These are phyloP conservation scores for Volucella bombylans DNA, from an alignment of 2,888 invertebrate genomes.

Conservation along the genomic window DNA sequence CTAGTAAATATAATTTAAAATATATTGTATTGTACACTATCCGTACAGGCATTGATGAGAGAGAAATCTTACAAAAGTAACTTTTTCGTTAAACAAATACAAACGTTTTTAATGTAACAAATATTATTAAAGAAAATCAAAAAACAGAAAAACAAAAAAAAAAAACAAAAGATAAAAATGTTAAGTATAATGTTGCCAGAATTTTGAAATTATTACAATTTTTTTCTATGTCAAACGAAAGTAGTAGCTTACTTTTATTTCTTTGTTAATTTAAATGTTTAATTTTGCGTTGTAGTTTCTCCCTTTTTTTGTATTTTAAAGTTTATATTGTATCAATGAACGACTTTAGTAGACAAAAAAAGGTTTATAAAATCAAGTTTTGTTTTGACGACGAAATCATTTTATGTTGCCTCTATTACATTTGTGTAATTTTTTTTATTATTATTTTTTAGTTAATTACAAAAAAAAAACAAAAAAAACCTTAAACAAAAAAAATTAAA, in stretches of 20 bases:
- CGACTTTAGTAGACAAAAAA: constrained; percentile 38
- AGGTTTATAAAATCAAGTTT: constrained; percentile 35
- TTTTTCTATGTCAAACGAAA: constrained; percentile 15
- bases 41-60: constrained; percentile 24
- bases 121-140: constrained; percentile 18
- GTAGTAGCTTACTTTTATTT: constrained; percentile 32
- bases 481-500: constrained; percentile 27
- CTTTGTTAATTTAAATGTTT: constrained; percentile 35
- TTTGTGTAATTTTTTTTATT: constrained; percentile 58
- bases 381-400: constrained; percentile 22
- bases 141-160: constrained; percentile 47
- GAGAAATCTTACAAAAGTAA: constrained; percentile 7
- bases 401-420: constrained; percentile 65
- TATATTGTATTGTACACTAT: constrained; percentile 17
- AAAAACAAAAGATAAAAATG: constrained; percentile 13
- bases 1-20: constrained; percentile 48
- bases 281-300: constrained; percentile 36
- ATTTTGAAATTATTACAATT: constrained; percentile 65
- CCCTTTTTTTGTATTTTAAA: constrained; percentile 36
- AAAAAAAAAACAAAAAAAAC: constrained; percentile 34
- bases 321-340: constrained; percentile 54
- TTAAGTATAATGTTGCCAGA: constrained; percentile 62
- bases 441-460: constrained; percentile 62
- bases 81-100: constrained; percentile 32
- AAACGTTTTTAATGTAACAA: constrained; percentile 26